A percentile compares a stretch with the other conserved stretches of the same genome.
These are phyloP conservation scores for Conchocele bisecta DNA, from an alignment of 2,888 invertebrate genomes.

Conservation along the genomic window DNA sequence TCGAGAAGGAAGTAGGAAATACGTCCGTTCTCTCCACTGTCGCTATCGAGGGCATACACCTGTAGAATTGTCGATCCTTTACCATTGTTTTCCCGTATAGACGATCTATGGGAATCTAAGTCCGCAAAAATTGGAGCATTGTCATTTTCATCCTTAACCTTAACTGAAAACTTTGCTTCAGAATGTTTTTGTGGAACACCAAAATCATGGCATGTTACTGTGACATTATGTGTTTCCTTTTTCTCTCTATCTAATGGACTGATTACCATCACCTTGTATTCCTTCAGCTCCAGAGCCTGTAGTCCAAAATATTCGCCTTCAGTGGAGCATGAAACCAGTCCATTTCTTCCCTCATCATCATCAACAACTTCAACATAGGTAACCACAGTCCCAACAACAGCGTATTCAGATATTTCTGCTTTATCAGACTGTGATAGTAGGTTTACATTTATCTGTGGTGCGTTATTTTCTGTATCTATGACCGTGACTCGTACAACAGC, in stretches of 20 bases:
- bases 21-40: conserved; percentile 64
- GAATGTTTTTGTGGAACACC: conserved; percentile 59
- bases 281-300: conserved; percentile 64
- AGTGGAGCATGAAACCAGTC: conserved; percentile 66
- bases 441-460: conserved; percentile 86
- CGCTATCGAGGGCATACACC: conserved; percentile 67
- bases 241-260: conserved; percentile 59
- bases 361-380: conserved; percentile 71
- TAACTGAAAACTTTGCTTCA: conserved; percentile 56
- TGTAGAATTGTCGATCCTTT: conserved; percentile 61
- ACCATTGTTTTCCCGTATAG: conserved; percentile 66
- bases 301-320: conserved; percentile 61
- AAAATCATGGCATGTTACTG: conserved; percentile 61
- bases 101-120: conserved; percentile 82
- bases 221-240: conserved; percentile 54
- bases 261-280: conserved; percentile 66
- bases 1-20: conserved; percentile 60
- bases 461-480: conserved; percentile 95
- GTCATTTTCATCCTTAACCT: conserved; percentile 93
- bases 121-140: conserved; percentile 91
- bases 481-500: conserved; percentile 83
- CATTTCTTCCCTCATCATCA: conserved; percentile 73
- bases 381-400: conserved; percentile 66
- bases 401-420: conserved; percentile 68
- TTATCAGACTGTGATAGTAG: conserved; percentile 60